Percentiles rank a stretch among this genome's conserved stretches.
Conservation (phyloP, 2,888 invertebrate genomes). For the Agrochola litura region DNA sequence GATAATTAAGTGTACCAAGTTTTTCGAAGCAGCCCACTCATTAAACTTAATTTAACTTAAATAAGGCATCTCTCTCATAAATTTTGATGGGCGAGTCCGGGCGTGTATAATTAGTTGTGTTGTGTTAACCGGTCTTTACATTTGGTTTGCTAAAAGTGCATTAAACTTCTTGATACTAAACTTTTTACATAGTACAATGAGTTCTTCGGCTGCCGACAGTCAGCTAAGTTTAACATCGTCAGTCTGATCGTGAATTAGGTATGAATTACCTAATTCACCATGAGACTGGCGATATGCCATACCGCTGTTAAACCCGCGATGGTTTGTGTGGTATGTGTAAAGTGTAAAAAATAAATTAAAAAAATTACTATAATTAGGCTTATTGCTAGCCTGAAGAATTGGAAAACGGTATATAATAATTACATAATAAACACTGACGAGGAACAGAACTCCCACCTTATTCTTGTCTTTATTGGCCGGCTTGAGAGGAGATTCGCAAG, state of each 20-base stretch:
- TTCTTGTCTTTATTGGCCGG: too few relatives aligned
- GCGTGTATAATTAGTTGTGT: constrained; percentile 71
- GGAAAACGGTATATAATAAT: too few relatives aligned
- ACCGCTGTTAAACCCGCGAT: too few relatives aligned
- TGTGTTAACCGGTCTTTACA: constrained; percentile 33
- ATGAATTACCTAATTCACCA: too few relatives aligned
- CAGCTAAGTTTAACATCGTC: not conserved
- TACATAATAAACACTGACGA: too few relatives aligned
- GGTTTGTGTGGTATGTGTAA: too few relatives aligned
- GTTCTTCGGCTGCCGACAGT: not conserved
- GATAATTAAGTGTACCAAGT: constrained; percentile 53
- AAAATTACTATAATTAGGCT: not conserved
- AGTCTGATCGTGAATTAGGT: too few relatives aligned
- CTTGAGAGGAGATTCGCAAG: too few relatives aligned
- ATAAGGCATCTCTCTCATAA: constrained; percentile 75
- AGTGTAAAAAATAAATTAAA: too few relatives aligned
- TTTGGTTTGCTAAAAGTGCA: not conserved
- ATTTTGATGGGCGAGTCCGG: constrained; percentile 65
- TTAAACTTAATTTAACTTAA: constrained; percentile 73
- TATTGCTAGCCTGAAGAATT: not conserved
- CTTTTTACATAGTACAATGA: not conserved
- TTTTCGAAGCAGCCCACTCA: constrained; percentile 65
- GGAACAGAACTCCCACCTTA: too few relatives aligned
- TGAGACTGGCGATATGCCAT: too few relatives aligned
- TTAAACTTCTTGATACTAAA: not conserved